Percentiles rank a stretch among this genome's conserved stretches.
phyloP scores from a whole-genome alignment of 1,140 invertebrate genomes.

The Euwallacea similis region DNA sequence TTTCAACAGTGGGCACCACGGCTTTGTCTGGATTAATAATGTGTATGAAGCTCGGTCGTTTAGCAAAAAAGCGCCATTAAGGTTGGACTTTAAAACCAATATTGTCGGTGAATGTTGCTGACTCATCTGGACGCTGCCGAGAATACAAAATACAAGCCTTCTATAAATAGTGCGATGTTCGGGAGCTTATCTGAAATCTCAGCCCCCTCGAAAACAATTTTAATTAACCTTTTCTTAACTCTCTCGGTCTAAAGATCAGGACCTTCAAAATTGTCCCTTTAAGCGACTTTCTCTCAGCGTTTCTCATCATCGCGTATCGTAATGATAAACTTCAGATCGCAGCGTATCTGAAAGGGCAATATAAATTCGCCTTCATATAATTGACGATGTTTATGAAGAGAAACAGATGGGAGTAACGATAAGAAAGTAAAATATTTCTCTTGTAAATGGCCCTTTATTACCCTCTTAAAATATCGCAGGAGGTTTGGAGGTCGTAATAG shows the following conservation, averaged over 20 bases:
- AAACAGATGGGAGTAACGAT: slow-evolving; percentile 33
- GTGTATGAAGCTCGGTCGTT: slow-evolving; percentile 21
- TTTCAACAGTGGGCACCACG: slow-evolving; percentile 27
- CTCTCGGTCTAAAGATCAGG: too few relatives aligned
- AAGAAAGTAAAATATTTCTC: slow-evolving; percentile 25
- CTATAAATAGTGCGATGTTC: too few relatives aligned
- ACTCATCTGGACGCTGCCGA: background rate
- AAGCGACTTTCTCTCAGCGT: slow-evolving; percentile 1
- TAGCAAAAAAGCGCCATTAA: slow-evolving; percentile 21
- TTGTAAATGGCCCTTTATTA: slow-evolving; percentile 28
- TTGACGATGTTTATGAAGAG: slow-evolving; percentile 34
- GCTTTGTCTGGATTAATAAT: slow-evolving; percentile 30
- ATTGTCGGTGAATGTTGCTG: slow-evolving; percentile 1
- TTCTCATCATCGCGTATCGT: slow-evolving; percentile 6
- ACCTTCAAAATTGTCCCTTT: background rate
- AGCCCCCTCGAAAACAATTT: too few relatives aligned
- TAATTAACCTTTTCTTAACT: too few relatives aligned
- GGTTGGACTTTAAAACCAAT: slow-evolving; percentile 21
- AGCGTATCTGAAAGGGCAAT: slow-evolving; percentile 1
- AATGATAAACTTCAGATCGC: slow-evolving; percentile 16
- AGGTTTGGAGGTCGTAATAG: slow-evolving; percentile 19
- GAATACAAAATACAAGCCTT: too few relatives aligned
- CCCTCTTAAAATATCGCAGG: slow-evolving; percentile 24
- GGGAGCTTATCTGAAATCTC: too few relatives aligned
- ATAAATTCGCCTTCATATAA: slow-evolving; percentile 29